A percentile compares a stretch with the other conserved stretches of the same genome.
Conservation (phyloP, 2,113 vertebrate species). For the Murina feae region DNA sequence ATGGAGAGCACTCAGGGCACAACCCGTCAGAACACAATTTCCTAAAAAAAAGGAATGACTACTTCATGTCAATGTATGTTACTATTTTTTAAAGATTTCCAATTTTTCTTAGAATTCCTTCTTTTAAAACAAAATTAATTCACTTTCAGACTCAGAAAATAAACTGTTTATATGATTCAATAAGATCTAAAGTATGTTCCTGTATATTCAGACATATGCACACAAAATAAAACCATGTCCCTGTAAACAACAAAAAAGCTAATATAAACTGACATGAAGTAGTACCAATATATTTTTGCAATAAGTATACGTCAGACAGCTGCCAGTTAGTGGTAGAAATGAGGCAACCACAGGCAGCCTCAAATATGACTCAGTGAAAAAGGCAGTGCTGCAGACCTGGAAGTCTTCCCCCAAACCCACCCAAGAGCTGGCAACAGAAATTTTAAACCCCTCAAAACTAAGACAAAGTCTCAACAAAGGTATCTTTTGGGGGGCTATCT, state of each 20-base stretch:
- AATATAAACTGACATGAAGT: not conserved
- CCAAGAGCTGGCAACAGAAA: not conserved
- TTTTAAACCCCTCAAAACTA: not conserved
- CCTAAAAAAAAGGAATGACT: not conserved
- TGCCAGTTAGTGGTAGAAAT: not conserved
- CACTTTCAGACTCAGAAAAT: slow-evolving; percentile 4
- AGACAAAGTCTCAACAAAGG: not conserved
- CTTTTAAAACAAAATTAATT: slow-evolving; percentile 28
- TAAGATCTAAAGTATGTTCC: not conserved
- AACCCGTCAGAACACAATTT: not conserved
- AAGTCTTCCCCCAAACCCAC: not conserved
- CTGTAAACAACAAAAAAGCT: not conserved
- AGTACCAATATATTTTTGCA: not conserved
- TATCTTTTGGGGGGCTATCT: too few species aligned
- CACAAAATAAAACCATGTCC: not conserved
- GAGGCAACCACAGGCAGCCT: not conserved
- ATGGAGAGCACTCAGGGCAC: not conserved
- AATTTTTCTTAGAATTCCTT: not conserved
- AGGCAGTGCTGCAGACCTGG: not conserved
- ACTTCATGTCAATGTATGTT: not conserved
- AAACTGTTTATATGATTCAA: not conserved
- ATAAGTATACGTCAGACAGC: not conserved
- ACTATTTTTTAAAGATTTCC: not conserved
- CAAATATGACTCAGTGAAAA: not conserved
- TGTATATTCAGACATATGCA: not conserved